These are phyloP conservation scores for Hiodon tergisus DNA, from an alignment of 2,113 vertebrate species.

Conservation along the genomic window DNA sequence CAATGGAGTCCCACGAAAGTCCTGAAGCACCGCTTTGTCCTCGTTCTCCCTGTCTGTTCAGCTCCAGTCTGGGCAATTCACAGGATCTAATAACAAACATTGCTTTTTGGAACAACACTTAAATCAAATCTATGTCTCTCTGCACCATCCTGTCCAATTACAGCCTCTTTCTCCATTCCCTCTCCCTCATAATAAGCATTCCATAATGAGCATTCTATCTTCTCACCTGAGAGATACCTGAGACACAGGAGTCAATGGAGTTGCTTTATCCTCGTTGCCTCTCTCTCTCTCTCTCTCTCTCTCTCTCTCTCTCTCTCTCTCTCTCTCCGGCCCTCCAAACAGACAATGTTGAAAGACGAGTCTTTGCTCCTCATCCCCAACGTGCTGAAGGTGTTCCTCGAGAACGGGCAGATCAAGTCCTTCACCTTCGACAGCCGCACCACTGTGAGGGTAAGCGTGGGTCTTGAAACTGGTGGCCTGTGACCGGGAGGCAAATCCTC, in stretches of 20 bases:
- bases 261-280: not conserved
- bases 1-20: slow-evolving; percentile 24
- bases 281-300: not conserved
- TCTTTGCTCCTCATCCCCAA: slow-evolving; percentile 95
- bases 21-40: slow-evolving; percentile 23
- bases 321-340: slow-evolving; percentile 32
- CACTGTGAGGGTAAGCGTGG: slow-evolving; percentile 81
- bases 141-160: slow-evolving; percentile 27
- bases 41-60: slow-evolving; percentile 14
- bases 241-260: too few relatives aligned
- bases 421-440: slow-evolving; percentile 97
- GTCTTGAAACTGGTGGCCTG: too few relatives aligned
- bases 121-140: slow-evolving; percentile 10
- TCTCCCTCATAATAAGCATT: slow-evolving; percentile 14
- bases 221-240: not conserved
- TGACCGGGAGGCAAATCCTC: too few relatives aligned
- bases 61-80: slow-evolving; percentile 21
- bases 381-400: slow-evolving; percentile 95
- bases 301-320: slow-evolving; percentile 2
- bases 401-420: slow-evolving; percentile 98
- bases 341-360: slow-evolving; percentile 99
- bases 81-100: too few relatives aligned
- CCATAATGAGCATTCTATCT: slow-evolving; percentile 24
- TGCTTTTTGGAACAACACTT: slow-evolving; percentile 19
- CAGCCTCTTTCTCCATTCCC: slow-evolving; percentile 15